A percentile compares a stretch with the other conserved stretches of the same genome.
Evolutionary conservation across 2,113 vertebrate species (phyloP).

Genomic region (Zosterops japonicus): DNA sequence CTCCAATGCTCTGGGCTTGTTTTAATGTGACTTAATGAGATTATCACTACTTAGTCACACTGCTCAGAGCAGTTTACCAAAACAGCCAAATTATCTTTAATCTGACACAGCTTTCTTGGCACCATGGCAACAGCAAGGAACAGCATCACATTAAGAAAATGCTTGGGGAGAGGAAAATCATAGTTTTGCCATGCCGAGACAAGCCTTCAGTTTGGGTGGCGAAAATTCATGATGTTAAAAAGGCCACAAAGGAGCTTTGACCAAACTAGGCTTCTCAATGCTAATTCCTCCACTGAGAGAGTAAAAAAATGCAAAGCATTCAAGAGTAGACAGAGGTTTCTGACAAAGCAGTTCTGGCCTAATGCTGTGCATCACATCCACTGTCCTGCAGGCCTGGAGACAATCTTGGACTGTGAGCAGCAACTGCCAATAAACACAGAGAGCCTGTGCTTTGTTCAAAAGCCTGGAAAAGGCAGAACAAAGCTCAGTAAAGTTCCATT

Average conservation of each 20-base stretch:
- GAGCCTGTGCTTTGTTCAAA: neutral
- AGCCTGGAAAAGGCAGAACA: neutral
- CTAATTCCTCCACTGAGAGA: neutral
- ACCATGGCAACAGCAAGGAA: slow-evolving; percentile 49
- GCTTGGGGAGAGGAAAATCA: neutral
- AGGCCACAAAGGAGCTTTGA: neutral
- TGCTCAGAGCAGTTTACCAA: slow-evolving; percentile 49
- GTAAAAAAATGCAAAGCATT: neutral
- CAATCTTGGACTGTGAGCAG: neutral
- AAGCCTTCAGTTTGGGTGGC: neutral
- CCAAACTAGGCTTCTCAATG: neutral
- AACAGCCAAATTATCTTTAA: slow-evolving; percentile 53
- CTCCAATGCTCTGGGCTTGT: neutral
- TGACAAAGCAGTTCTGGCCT: neutral
- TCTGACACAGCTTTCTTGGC: neutral
- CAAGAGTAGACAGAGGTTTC: neutral
- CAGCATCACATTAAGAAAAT: neutral
- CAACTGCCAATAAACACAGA: rapidly evolving
- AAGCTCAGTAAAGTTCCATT: neutral
- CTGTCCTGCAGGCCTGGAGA: neutral
- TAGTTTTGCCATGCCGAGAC: neutral
- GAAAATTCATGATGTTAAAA: neutral
- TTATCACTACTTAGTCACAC: slow-evolving; percentile 47
- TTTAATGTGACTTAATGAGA: slow-evolving; percentile 44
- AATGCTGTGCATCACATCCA: neutral